Evolutionary conservation across 2,888 invertebrate species (phyloP), one percentile per base, ranked within the genome.

Genomic region (Leptinotarsa rubiginosa): DNA sequence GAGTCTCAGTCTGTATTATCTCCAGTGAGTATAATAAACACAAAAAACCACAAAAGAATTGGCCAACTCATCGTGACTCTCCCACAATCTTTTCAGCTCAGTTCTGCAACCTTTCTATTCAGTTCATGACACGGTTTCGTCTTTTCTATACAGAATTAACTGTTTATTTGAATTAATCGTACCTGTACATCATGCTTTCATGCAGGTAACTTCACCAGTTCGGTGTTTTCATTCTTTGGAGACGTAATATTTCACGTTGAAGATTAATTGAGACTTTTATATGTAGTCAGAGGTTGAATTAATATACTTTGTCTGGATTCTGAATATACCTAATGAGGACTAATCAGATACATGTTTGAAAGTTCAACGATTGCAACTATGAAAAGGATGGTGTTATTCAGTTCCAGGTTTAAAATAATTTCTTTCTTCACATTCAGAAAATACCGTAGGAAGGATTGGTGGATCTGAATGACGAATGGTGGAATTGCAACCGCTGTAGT

Each of bases 91-190:
- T 82, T 83, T 80, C 75, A 78, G 79, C 80, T 80, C 62, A 62
- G 81, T 81, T 81, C 79, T 78, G 80, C 81, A 80, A 82, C 81
- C 80, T 80, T 82, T 83, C 82, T 83, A 83, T 83, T 84, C 82
- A 81, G 79, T 80, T 80, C 79, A 79, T 72, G 80, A 79, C 78
- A 75, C 77, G 70, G 76, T 77, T 77, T 76, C 79, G 75, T 74
- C 78, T 79, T 82, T 84, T 83, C 82, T 83, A 81, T 78, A 80
- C 80, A 79, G 82, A 84, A 84, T 84, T 83, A 81, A 83, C 81
- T 84, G 81, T 84, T 85, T 84, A 85, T 85, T 83, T 82, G 83
- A 83, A 84, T 84, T 84, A 84, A 84, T 84, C 83, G 83, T 84
- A 62, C 62, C 31, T 62, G 62, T 62, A 62, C 62, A 62, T 41